Conservation (phyloP, 2,888 invertebrate species). For the Oconnorella tubifera region DNA sequence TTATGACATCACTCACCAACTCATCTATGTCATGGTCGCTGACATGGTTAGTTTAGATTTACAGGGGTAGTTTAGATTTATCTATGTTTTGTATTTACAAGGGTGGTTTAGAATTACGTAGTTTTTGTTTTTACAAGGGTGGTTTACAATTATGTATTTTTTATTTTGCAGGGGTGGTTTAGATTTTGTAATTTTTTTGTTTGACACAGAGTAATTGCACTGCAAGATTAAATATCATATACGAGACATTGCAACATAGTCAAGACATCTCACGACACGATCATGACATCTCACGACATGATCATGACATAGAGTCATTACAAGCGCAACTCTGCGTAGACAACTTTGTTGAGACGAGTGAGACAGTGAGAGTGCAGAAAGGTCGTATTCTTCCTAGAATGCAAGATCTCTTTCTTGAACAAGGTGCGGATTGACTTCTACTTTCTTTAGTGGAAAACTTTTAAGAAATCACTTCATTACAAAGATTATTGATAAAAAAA, state of each 20-base stretch:
- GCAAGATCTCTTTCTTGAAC: neutral
- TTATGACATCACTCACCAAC: conserved; percentile 33
- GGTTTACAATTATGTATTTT: too few relatives aligned
- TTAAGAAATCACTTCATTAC: neutral
- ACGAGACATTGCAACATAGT: neutral
- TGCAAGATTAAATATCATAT: neutral
- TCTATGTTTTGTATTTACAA: too few relatives aligned
- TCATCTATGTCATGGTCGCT: conserved; percentile 28
- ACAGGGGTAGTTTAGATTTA: too few relatives aligned
- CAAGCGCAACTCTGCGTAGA: neutral
- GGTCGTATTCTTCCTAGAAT: neutral
- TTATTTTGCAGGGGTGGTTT: neutral
- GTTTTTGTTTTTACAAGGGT: too few relatives aligned
- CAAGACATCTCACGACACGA: neutral
- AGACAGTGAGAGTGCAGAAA: neutral
- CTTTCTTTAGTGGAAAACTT: neutral
- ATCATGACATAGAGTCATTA: neutral
- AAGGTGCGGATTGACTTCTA: too few relatives aligned
- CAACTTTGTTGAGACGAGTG: neutral
- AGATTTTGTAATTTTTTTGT: neutral
- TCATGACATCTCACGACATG: neutral
- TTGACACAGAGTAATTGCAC: neutral
- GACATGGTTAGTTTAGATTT: conserved; percentile 26
- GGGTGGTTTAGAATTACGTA: too few relatives aligned
- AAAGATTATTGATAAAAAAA: too few relatives aligned